Base-by-base conservation (phyloP, 2,888 invertebrate species). In the Bruchidius siliquastri region DNA sequence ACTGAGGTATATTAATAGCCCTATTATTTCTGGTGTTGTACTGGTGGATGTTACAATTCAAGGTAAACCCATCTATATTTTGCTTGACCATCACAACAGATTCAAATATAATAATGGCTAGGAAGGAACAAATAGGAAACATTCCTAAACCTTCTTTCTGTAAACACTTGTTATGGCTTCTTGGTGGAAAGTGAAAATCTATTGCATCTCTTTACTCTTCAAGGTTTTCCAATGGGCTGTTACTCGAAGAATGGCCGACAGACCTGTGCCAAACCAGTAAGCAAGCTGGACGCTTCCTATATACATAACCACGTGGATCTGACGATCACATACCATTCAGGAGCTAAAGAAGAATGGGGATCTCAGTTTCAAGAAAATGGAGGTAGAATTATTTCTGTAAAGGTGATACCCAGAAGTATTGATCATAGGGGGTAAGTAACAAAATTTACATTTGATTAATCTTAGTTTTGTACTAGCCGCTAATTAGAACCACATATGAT, bases 281-380 rank as follows among this genome's bases (percentile, higher is more conserved):
- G 73, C 30, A 74, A 76, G 80, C 88, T 91, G 0, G 93, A 95
- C 79, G 92, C 93, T 0, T 97, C 95, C 86, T 99, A 96, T 86
- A 88, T 98, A 70, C 98, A 97, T 88, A 99, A 99, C 88, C 99
- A 99, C 87, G 96, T 99, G 68, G 97, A 99, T 87, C 88, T 99
- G 77, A 91, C 90, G 76, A 94, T 99, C 78, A 95, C 94, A 0
- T 99, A 98, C 88, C 98, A 99, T 87, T 96, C 95, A 82, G 96
- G 96, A 0, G 90, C 88, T 21, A 88, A 90, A 8, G 97, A 97
- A 83, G 96, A 97, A 22, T 97, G 95, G 96, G 97, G 94, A 21
- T 90, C 89, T 22, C 90, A 91, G 6, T 93, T 94, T 80, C 90
- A 91, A 70, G 93, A 92, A 67, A 92, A 93, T 80, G 95, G 95